Base-by-base conservation (phyloP, 1,140 invertebrate species). In the Gryon sp. region DNA sequence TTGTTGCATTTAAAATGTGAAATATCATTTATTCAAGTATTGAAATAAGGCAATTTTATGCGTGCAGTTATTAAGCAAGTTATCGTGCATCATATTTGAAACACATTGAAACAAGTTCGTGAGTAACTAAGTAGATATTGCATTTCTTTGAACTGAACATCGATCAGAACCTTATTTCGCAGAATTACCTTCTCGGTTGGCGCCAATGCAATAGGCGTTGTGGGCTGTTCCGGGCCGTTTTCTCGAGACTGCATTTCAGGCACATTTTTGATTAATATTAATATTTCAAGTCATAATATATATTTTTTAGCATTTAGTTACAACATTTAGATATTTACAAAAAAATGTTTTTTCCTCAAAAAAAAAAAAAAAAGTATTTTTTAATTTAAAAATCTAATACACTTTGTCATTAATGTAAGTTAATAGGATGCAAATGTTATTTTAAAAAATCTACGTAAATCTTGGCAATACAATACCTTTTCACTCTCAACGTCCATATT, bases 211-310 rank as follows among this genome's bases (percentile, higher is more conserved):
- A 85, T 84, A 5, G 85, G 84, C n/a, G 86, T 85, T 0, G 83
- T 45, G 7, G 79, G 74, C 40, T 84, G 82, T 46, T 87, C 85
- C 62, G 84, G 81, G 46, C 85, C 83, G 32, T 84, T 80, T 2
- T 84, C 81, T 66, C 62, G 85, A 3, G 85, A 84, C 84, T 88
- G 70, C 22, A 68, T 19, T n/a, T n/a, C n/a, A n/a, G n/a, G n/a
- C n/a, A n/a, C n/a, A n/a, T n/a, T n/a, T n/a, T n/a, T n/a, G n/a
- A n/a, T n/a, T n/a, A n/a, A n/a, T n/a, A n/a, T n/a, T n/a, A n/a
- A n/a, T n/a, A n/a, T n/a, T n/a, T n/a, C n/a, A n/a, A n/a, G n/a
- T n/a, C n/a, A n/a, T n/a, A n/a, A n/a, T n/a, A n/a, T n/a, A n/a
- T n/a, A n/a, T n/a, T n/a, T n/a, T n/a, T n/a, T n/a, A n/a, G n/a